Base-by-base conservation (phyloP, 2,113 vertebrate genomes). In the Bettongia penicillata region DNA sequence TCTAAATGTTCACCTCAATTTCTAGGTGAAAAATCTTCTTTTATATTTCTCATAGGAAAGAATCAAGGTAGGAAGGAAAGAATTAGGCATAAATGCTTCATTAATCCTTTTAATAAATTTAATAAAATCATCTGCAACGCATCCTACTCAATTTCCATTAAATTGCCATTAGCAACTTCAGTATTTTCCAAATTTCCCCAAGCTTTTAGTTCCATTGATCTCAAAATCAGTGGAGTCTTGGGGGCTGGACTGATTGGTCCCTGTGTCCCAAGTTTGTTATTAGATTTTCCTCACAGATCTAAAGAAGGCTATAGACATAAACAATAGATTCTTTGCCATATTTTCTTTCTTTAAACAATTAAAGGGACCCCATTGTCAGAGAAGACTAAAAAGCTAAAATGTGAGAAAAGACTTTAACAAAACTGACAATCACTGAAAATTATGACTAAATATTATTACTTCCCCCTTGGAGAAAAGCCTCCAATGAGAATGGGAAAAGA, bases 11-110 rank as follows among this genome's bases (percentile, higher is more conserved):
- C 0, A 50, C 7, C 57, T 26, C 23, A 26, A 50, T n/a, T 49
- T 28, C 31, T 48, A 4, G 43, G 25, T 12, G 5, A 47, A n/a
- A 14, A 3, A n/a, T 8, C 16, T 2, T 25, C 37, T 25, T 3
- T 23, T 11, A 19, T 57, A 47, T 43, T 3, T 51, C 22, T 5
- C 51, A 0, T 43, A 77, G 0, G 26, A 0, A 2, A 0, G 1
- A 26, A 25, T 24, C 3, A 2, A 19, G 8, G 0, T 7, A 2
- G 53, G 2, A 28, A 26, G 43, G 53, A 77, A 48, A 16, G 9
- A 51, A 43, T 48, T 51, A n/a, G 47, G 22, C 22, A 8, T 1
- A 28, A 49, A 53, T 31, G 31, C 49, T 31, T 8, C 68, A 43
- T 77, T 77, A 77, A 43, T 77, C 6, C 16, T n/a, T 77, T 77